Evolutionary conservation across 2,888 invertebrate genomes (phyloP).

Genomic region (Drosophila kokeensis): DNA sequence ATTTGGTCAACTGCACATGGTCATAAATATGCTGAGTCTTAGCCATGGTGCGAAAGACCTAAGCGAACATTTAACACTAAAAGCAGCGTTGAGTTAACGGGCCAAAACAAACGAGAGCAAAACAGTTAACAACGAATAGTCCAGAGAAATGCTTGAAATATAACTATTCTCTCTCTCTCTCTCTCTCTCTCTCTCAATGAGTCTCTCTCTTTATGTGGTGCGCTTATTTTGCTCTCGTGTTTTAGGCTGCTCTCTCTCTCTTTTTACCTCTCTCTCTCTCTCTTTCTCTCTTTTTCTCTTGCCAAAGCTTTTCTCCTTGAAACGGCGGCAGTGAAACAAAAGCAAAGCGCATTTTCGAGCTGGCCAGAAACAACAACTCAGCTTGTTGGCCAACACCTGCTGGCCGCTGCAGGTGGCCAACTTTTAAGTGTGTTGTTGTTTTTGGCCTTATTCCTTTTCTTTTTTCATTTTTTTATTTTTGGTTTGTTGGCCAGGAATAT

Average conservation of each 20-base stretch:
- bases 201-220: neutral
- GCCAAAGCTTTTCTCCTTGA: conserved; percentile 55
- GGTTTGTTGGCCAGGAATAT: conserved; percentile 53
- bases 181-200: neutral
- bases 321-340: conserved; percentile 60
- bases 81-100: conserved; percentile 6
- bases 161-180: neutral
- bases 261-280: conserved; percentile 1
- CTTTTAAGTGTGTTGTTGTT: conserved; percentile 10
- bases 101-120: conserved; percentile 6
- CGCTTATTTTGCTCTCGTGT: neutral
- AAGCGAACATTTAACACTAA: conserved; percentile 33
- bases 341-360: conserved; percentile 26
- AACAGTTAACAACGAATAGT: neutral
- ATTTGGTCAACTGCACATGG: neutral
- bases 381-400: conserved; percentile 45
- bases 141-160: conserved; percentile 1
- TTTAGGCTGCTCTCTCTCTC: conserved; percentile 7
- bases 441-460: neutral
- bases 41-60: conserved; percentile 21
- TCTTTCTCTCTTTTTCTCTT: conserved; percentile 3
- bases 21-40: conserved; percentile 13
- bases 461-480: conserved; percentile 2
- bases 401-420: conserved; percentile 64
- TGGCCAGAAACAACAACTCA: conserved; percentile 29